Conservation (phyloP, 2,888 invertebrate genomes). For the Lacanobia oleracea region DNA sequence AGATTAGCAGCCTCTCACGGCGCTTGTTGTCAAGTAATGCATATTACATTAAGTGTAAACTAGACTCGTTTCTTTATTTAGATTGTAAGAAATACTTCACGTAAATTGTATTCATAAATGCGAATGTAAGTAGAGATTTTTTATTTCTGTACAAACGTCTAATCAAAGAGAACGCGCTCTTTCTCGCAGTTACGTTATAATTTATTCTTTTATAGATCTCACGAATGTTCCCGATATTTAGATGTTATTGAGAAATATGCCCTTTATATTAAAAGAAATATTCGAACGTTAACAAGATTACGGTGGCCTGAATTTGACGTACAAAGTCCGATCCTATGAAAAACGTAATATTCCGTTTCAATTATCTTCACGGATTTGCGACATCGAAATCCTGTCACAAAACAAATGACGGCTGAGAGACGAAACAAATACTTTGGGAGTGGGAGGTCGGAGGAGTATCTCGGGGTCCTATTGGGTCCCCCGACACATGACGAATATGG, state of each 20-base stretch:
- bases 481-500: constrained; percentile 71
- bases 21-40: constrained; percentile 66
- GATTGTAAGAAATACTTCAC: constrained; percentile 36
- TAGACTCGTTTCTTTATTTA: constrained; percentile 61
- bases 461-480: constrained; percentile 48
- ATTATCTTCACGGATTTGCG: constrained; percentile 78
- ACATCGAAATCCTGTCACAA: constrained; percentile 71
- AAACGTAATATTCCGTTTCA: constrained; percentile 76
- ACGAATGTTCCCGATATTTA: constrained; percentile 22
- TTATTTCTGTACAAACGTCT: constrained; percentile 21
- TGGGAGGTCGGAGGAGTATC: constrained; percentile 42
- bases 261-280: constrained; percentile 33
- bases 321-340: constrained; percentile 68
- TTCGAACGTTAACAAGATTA: constrained; percentile 65
- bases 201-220: constrained; percentile 21
- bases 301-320: constrained; percentile 62
- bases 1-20: constrained; percentile 76
- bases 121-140: constrained; percentile 23
- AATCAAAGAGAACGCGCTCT: constrained; percentile 22
- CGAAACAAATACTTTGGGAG: constrained; percentile 68
- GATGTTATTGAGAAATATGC: constrained; percentile 20
- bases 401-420: constrained; percentile 66
- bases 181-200: constrained; percentile 19
- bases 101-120: constrained; percentile 43
- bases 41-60: constrained; percentile 68